Percentiles rank a stretch among this genome's conserved stretches.
These are phyloP conservation scores for Limosa lapponica DNA, from an alignment of 2,797 vertebrate species.

Conservation along the genomic window DNA sequence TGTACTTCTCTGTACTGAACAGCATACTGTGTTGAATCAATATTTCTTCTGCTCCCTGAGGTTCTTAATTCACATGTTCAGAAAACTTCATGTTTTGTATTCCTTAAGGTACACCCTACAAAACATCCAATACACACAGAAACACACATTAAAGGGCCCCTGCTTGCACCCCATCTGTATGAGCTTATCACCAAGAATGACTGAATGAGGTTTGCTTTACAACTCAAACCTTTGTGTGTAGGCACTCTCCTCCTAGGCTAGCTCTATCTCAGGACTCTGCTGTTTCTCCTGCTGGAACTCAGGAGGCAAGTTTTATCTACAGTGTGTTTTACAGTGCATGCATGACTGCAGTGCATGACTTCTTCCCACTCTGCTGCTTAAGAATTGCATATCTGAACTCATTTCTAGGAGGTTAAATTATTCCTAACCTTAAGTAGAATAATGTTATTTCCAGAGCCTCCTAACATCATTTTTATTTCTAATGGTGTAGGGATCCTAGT, in stretches of 20 bases:
- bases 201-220: constrained; percentile 1
- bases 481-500: not conserved
- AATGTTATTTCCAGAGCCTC: not conserved
- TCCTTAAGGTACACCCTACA: constrained; percentile 16
- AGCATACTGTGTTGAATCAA: constrained; percentile 63
- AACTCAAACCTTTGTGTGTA: not conserved
- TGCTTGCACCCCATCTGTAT: not conserved
- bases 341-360: not conserved
- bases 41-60: constrained; percentile 65
- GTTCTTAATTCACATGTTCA: constrained; percentile 66
- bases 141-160: not conserved
- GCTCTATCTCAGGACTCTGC: not conserved
- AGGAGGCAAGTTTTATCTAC: not conserved
- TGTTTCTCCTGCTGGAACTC: not conserved
- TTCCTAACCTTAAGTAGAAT: constrained; percentile 5
- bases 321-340: not conserved
- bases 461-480: constrained; percentile 31
- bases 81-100: constrained; percentile 63
- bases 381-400: constrained; percentile 1
- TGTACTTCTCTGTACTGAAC: constrained; percentile 37
- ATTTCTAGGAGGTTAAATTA: constrained; percentile 14
- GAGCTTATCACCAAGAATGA: not conserved
- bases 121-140: not conserved
- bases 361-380: not conserved
- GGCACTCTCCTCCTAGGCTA: not conserved